These are phyloP conservation scores for Sitophilus oryzae DNA, from an alignment of 1,140 invertebrate genomes.

Conservation along the genomic window DNA sequence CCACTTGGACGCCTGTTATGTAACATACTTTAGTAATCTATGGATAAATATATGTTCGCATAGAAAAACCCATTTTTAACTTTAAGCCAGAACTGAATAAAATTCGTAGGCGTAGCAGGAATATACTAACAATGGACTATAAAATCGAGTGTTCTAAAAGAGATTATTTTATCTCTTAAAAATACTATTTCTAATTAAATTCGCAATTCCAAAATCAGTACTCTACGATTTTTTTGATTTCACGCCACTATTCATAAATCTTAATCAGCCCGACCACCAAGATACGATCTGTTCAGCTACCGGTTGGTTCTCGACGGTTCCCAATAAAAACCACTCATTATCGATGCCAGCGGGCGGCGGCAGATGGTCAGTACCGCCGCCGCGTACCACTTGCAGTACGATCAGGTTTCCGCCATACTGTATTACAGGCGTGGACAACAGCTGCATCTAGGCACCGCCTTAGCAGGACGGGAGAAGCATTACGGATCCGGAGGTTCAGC, in stretches of 20 bases:
- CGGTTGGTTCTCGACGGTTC: not conserved
- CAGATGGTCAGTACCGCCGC: not conserved
- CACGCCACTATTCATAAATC: not conserved
- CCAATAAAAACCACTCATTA: not conserved
- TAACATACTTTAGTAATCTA: no score
- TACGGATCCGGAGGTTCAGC: no score
- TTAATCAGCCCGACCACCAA: not conserved
- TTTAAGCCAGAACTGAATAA: no score
- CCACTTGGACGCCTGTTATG: no score
- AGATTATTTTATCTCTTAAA: no score
- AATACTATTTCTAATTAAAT: no score
- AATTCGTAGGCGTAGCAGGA: no score
- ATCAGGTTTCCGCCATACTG: not conserved
- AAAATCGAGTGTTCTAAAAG: no score
- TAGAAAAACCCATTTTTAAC: no score
- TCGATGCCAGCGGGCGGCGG: not conserved
- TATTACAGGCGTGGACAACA: not conserved
- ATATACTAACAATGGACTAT: no score
- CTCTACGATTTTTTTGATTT: not conserved
- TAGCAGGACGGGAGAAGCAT: not conserved
- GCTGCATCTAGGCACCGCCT: not conserved
- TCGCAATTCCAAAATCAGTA: no score
- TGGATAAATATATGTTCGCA: no score
- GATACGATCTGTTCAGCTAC: not conserved
- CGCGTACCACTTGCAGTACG: not conserved